Conservation (phyloP, 1,140 invertebrate species). For the Rhagoletis pomonella region DNA sequence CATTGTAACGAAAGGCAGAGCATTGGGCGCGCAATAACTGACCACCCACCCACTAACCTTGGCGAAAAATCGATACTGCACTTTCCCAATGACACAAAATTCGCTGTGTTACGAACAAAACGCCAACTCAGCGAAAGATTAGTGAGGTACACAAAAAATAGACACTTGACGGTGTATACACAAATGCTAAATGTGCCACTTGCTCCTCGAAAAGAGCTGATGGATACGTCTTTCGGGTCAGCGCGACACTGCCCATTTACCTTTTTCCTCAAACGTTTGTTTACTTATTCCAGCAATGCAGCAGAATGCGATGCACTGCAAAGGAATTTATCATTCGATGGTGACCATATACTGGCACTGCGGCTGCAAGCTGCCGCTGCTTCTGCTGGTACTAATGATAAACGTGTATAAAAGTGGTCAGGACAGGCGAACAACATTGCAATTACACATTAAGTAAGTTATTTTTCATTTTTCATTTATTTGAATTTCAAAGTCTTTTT, state of each 20-base stretch:
- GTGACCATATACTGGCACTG: background rate
- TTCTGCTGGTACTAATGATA: background rate
- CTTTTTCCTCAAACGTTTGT: slow-evolving; percentile 32
- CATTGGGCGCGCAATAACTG: slow-evolving; percentile 19
- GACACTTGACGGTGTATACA: background rate
- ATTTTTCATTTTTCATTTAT: background rate
- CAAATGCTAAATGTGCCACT: background rate
- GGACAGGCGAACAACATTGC: background rate
- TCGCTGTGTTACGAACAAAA: slow-evolving; percentile 9
- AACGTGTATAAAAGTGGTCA: too few species aligned
- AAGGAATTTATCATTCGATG: slow-evolving; percentile 14
- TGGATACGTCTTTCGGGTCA: background rate
- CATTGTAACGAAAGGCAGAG: background rate
- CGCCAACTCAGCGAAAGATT: background rate
- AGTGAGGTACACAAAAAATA: background rate
- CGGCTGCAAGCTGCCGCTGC: background rate
- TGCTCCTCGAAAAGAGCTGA: background rate
- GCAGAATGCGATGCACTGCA: slow-evolving; percentile 1
- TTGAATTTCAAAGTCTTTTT: background rate
- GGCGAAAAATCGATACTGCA: slow-evolving; percentile 60
- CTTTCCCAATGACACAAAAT: slow-evolving; percentile 50
- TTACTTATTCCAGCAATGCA: background rate
- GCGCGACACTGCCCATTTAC: background rate
- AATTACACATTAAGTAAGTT: background rate
- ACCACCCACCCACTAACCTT: slow-evolving; percentile 58